Base-by-base conservation (phyloP, 1,140 invertebrate species). In the Bombus affinis region DNA sequence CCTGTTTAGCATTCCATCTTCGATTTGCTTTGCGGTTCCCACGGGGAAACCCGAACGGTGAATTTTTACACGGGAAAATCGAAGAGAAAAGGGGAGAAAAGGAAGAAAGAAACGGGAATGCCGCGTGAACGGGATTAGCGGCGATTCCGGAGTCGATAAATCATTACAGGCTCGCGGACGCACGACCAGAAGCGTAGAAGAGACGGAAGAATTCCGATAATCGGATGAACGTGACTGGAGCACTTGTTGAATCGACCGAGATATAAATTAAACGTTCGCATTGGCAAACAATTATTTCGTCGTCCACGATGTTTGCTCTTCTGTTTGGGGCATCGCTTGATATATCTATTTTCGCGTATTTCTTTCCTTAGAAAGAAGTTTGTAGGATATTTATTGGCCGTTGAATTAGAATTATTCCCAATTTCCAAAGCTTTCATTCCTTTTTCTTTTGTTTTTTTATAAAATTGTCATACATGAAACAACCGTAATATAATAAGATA, bases 1-100 rank as follows among this genome's bases (percentile, higher is more conserved):
- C 90, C 94, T 95, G 93, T 93, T 95, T 95, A 95, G 92, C 94
- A 95, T 95, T 95, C 94, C 92, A 93, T 94, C 94, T 95, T 95
- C 94, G 94, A 95, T 95, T 94, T 75, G 84, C 53, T 4, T 81
- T 71, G 80, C 62, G 70, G 77, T 89, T 90, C 89, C 89, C 89
- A 86, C 79, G 71, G 81, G 83, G 12, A 71, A 77, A 62, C 42
- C 73, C 68, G 72, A 39, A 66, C 84, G n/a, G 76, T 76, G 68
- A 83, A 79, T 90, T 91, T 88, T 90, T 88, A 82, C 62, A 85
- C 74, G 68, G 42, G 85, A 79, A 89, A 83, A 84, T 35, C 59
- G 70, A 39, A 72, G 12, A 12, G 13, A 78, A 22, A 71, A 81
- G 8, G 6, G 35, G n/a, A 22, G 22, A 37, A 39, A 18, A n/a